phyloP scores from a whole-genome alignment of 2,888 invertebrate genomes.

The Metacarcinus magister region DNA sequence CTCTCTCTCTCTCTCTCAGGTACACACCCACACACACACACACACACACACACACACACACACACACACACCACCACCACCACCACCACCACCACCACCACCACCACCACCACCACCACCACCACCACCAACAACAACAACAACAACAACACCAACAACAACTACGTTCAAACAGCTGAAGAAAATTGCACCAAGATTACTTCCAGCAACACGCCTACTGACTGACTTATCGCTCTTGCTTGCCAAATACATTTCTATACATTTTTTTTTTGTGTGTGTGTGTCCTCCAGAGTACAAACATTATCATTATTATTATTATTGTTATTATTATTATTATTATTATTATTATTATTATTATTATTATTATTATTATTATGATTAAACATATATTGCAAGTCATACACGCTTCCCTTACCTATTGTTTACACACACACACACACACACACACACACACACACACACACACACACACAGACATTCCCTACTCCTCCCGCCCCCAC shows the following conservation, averaged over 20 bases:
- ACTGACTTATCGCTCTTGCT: neutral
- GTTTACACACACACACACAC: neutral
- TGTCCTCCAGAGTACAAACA: neutral
- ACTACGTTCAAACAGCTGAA: no score
- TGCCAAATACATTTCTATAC: neutral
- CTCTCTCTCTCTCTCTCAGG: neutral
- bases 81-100: neutral
- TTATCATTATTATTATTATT: neutral
- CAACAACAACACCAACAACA: neutral
- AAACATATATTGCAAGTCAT: neutral
- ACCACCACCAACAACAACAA: neutral
- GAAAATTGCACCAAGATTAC: neutral
- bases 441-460: slow-evolving; percentile 12
- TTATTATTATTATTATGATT: neutral
- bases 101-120: neutral
- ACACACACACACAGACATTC: neutral
- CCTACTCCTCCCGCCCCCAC: neutral
- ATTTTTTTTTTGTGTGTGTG: neutral
- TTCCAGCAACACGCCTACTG: neutral
- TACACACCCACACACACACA: no score
- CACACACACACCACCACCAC: no score
- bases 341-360: neutral
- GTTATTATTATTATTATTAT: no score
- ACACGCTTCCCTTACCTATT: neutral
- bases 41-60: no score